These are phyloP conservation scores for Erinaceus europaeus DNA, from an alignment of 2,113 vertebrate species.

Conservation along the genomic window DNA sequence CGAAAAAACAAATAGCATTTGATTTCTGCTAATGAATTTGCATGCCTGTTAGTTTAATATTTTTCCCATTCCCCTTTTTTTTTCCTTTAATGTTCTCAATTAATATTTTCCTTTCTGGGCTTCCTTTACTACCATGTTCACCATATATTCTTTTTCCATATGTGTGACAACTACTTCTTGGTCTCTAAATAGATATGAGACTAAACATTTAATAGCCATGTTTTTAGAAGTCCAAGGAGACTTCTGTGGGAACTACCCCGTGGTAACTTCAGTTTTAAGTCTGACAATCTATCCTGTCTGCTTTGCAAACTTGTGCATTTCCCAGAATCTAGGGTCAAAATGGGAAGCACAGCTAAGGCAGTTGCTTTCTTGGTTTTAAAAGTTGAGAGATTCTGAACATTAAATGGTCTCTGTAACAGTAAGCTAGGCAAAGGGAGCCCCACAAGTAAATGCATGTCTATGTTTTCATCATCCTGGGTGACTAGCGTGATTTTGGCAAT, in stretches of 20 bases:
- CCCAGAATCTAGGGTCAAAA: slow-evolving; percentile 19
- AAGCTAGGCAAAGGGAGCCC: not conserved
- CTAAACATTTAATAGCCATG: slow-evolving; percentile 76
- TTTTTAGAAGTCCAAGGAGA: slow-evolving; percentile 75
- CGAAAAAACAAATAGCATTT: no score
- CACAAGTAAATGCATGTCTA: not conserved
- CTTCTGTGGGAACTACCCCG: slow-evolving; percentile 63
- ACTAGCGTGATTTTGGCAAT: not conserved
- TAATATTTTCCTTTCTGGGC: slow-evolving; percentile 75
- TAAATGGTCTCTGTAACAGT: not conserved
- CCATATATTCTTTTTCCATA: slow-evolving; percentile 76
- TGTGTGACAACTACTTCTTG: slow-evolving; percentile 74
- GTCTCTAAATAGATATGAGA: slow-evolving; percentile 72
- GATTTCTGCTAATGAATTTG: not conserved
- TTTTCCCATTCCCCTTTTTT: slow-evolving; percentile 53
- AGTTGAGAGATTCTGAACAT: not conserved
- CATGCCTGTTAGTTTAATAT: not conserved
- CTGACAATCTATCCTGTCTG: slow-evolving; percentile 70
- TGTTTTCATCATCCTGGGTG: not conserved
- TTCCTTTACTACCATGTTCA: not conserved
- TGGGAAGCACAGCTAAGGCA: slow-evolving; percentile 53
- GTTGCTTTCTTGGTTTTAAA: slow-evolving; percentile 29
- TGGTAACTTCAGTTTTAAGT: slow-evolving; percentile 72
- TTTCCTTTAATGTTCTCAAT: slow-evolving; percentile 69
- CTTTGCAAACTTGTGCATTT: slow-evolving; percentile 17